Conservation (phyloP, 2,888 invertebrate species). For the Eutolmus rufibarbis region DNA sequence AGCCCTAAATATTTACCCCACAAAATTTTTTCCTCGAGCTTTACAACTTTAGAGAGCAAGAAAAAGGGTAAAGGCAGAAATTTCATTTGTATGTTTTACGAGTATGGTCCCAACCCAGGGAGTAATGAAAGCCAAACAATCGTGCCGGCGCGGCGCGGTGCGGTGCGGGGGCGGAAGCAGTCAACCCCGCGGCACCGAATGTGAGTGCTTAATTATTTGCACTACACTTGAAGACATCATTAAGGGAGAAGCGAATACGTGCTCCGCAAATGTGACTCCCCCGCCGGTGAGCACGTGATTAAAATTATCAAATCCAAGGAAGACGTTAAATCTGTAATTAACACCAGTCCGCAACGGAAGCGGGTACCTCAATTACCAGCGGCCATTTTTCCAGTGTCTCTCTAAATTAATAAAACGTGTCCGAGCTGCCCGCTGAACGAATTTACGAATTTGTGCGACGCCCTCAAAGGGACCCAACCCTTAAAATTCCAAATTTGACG, state of each 20-base stretch:
- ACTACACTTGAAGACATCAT: conserved; percentile 41
- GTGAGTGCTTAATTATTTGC: conserved; percentile 44
- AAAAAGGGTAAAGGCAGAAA: neutral
- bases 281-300: conserved; percentile 29
- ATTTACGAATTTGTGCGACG: conserved; percentile 14
- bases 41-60: neutral
- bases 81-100: neutral
- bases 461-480: conserved; percentile 7
- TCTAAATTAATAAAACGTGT: conserved; percentile 47
- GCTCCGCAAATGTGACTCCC: neutral
- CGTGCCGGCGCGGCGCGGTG: neutral
- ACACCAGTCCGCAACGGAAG: conserved; percentile 40
- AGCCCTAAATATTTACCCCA: conserved; percentile 42
- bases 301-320: conserved; percentile 42
- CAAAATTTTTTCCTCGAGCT: neutral
- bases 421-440: conserved; percentile 15
- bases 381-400: conserved; percentile 39
- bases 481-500: conserved; percentile 12
- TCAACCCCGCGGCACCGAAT: neutral
- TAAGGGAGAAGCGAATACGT: conserved; percentile 3
- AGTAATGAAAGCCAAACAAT: conserved; percentile 44
- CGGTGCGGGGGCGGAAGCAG: neutral
- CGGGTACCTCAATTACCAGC: conserved; percentile 41
- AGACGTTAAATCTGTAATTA: conserved; percentile 43
- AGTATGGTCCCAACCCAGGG: neutral